Percentiles rank a stretch among this genome's conserved stretches.
Conservation (phyloP, 2,888 invertebrate species). For the Conistra vaccinii region DNA sequence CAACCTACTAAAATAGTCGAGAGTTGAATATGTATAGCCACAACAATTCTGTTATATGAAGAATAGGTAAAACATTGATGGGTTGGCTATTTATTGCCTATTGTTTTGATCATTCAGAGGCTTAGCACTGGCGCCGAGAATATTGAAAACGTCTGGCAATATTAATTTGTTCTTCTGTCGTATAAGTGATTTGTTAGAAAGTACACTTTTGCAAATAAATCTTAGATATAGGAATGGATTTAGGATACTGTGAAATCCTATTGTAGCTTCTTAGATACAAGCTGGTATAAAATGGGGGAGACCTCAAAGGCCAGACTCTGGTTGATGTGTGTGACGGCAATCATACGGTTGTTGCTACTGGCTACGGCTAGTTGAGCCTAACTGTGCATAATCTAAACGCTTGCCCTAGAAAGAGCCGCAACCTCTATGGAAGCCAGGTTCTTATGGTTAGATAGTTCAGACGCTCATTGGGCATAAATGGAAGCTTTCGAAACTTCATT, state of each 20-base stretch:
- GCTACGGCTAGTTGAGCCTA: constrained; percentile 44
- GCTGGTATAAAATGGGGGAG: neutral
- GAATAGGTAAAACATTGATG: neutral
- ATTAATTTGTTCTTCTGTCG: neutral
- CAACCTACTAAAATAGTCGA: constrained; percentile 37
- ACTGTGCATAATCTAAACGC: constrained; percentile 39
- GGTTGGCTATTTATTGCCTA: constrained; percentile 6
- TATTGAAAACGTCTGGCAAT: neutral
- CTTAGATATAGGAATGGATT: neutral
- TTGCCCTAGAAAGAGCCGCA: constrained; percentile 39
- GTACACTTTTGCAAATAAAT: neutral
- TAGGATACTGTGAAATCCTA: neutral
- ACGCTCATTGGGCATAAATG: neutral
- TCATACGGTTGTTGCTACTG: constrained; percentile 42
- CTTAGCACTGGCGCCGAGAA: neutral
- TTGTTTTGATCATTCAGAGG: neutral
- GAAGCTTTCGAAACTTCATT: neutral
- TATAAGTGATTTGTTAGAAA: neutral
- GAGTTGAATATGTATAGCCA: constrained; percentile 45
- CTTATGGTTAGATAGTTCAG: neutral
- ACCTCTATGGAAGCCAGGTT: constrained; percentile 25
- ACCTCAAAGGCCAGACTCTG: neutral
- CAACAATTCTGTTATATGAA: constrained; percentile 29
- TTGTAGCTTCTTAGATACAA: neutral
- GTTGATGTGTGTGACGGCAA: constrained; percentile 35